phyloP scores from a whole-genome alignment of 2,113 vertebrate species.

The Crotalus horridus region DNA sequence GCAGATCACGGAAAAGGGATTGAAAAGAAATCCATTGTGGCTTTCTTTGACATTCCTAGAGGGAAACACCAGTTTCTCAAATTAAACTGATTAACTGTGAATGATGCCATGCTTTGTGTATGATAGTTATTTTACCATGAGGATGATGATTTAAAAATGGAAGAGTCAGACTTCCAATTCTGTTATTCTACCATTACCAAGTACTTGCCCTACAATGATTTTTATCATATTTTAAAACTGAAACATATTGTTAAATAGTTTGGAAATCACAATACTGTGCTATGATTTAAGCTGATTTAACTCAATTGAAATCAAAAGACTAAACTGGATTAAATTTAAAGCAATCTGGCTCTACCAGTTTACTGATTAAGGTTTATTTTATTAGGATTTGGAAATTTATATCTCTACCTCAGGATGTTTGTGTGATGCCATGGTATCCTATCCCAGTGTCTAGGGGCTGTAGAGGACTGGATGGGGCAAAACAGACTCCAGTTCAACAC shows the following conservation, averaged over 20 bases:
- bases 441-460: not conserved
- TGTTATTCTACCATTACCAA: not conserved
- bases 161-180: not conserved
- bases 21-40: not conserved
- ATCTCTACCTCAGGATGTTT: not conserved
- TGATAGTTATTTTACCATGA: not conserved
- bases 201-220: not conserved
- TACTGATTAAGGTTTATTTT: not conserved
- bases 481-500: not conserved
- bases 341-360: not conserved
- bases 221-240: not conserved
- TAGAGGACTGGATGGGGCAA: not conserved
- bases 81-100: not conserved
- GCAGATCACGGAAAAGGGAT: not conserved
- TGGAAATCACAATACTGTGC: not conserved
- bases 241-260: slow-evolving; percentile 9
- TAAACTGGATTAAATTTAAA: not conserved
- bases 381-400: not conserved
- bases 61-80: not conserved
- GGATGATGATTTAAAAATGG: not conserved
- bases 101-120: not conserved
- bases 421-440: not conserved
- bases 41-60: not conserved
- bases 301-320: not conserved
- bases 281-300: not conserved